Evolutionary conservation across 2,797 vertebrate genomes (phyloP), one percentile per base, ranked within the genome.

Genomic region (Cossypha caffra): DNA sequence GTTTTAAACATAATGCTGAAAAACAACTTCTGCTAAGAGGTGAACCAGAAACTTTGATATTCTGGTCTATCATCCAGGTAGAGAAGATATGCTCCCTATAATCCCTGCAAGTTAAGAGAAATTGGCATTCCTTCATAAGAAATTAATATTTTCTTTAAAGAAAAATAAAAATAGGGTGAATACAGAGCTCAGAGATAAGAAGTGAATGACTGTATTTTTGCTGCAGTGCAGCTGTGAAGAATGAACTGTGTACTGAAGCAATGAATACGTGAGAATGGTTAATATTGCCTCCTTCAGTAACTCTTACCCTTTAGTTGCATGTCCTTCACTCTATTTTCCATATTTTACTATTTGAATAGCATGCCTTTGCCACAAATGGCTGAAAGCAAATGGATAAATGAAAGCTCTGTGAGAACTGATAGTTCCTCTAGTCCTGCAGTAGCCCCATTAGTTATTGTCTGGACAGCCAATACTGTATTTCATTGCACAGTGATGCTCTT

Each of bases 31-130:
- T 87, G 37, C 69, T 91, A 75, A 80, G 79, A 73, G 66, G 25
- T 86, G 82, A 91, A 78, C 55, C 55, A 77, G 85, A 74, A 88
- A 90, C 54, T 90, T 94, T 68, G 73, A 84, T 91, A 64, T 50
- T 47, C 47, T 13, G 7, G 29, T 67, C 35, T 88, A 7, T 68
- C 68, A 74, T 61, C 38, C 47, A 10, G 42, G 66, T 59, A 72
- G 75, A 84, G 64, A 58, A 76, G 31, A 74, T 76, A 68, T 0
- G 0, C 14, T 80, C 9, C 25, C 43, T 67, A 45, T 29, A 94
- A 77, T 90, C 58, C 20, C 48, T 58, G 58, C 16, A 72, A 75
- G 35, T 28, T 62, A 73, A 64, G 19, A 92, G 68, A 77, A 91
- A 72, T 29, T 37, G 15, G 5, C 7, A 66, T 72, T 86, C 21